phyloP scores from a whole-genome alignment of 2,888 invertebrate species.

The Apamea epomidion region DNA sequence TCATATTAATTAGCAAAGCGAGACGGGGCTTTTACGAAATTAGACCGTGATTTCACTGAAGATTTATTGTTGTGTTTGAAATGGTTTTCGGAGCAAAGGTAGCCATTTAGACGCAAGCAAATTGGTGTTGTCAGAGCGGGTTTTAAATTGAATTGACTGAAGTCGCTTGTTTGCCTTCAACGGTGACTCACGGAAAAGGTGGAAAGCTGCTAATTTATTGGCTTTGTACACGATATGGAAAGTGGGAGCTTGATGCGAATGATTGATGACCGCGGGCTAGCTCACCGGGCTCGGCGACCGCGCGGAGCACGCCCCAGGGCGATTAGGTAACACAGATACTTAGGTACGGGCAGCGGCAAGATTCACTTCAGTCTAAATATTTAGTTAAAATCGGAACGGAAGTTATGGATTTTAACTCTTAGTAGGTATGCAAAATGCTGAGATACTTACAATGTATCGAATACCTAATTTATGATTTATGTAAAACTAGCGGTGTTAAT shows the following conservation, averaged over 20 bases:
- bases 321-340: conserved; percentile 13
- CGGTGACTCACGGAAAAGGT: conserved; percentile 75
- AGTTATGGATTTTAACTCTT: not conserved
- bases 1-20: conserved; percentile 91
- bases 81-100: conserved; percentile 89
- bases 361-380: too few species aligned
- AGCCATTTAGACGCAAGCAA: conserved; percentile 88
- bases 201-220: conserved; percentile 77
- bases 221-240: conserved; percentile 69
- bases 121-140: conserved; percentile 87
- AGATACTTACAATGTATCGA: too few species aligned
- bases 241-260: conserved; percentile 68
- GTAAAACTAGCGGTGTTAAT: not conserved
- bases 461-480: not conserved
- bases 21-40: conserved; percentile 91
- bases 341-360: not conserved
- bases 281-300: conserved; percentile 27
- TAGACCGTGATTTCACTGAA: conserved; percentile 90
- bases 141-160: conserved; percentile 88
- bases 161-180: conserved; percentile 82
- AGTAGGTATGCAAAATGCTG: not conserved
- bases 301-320: conserved; percentile 21
- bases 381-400: not conserved
- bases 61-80: conserved; percentile 90
- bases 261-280: conserved; percentile 68